Evolutionary conservation across 2,888 invertebrate genomes (phyloP), one percentile per base, ranked within the genome.

Genomic region (Athalia cordata): DNA sequence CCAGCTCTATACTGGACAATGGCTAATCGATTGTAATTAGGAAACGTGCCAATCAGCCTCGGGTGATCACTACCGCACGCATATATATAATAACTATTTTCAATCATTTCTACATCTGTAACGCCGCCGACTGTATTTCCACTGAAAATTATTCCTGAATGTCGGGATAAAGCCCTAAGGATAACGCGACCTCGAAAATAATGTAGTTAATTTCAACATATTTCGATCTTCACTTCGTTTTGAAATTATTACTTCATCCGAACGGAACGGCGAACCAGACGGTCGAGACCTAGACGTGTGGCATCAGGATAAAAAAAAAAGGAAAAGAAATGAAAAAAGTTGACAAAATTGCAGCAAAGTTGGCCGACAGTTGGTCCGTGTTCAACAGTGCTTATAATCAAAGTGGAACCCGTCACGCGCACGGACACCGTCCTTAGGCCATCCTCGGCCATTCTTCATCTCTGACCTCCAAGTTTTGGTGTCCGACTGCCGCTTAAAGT

Each of bases 1-100:
- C 50, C 55, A 29, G 55, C 68, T 29, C 47, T n/a, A 55, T n/a
- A 55, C 47, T 68, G 59, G 72, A 72, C 72, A 61, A 61, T 61
- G 72, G 57, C 72, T 72, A 72, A 72, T 72, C 72, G 72, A 61
- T 57, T 45, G 72, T 72, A 72, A 72, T 72, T 72, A 72, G 72
- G 49, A 50, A 47, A 45, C 59, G 52, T 7, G 55, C 68, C 68
- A 68, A 68, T 68, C 72, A 72, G 72, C 72, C 72, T 49, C 9
- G 59, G 72, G 59, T 72, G 29, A 7, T 29, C 50, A 59, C 15
- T 47, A 47, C 45, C 13, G 6, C 15, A 5, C 15, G 11, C n/a
- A 47, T 4, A 29, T 29, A 29, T 29, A 29, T 29, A 29, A 29
- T 29, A 29, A 29, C 29, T 29, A 29, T 29, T 29, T 29, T 29